Evolutionary conservation across 1,140 invertebrate genomes (phyloP).

Genomic region (Periplaneta americana): DNA sequence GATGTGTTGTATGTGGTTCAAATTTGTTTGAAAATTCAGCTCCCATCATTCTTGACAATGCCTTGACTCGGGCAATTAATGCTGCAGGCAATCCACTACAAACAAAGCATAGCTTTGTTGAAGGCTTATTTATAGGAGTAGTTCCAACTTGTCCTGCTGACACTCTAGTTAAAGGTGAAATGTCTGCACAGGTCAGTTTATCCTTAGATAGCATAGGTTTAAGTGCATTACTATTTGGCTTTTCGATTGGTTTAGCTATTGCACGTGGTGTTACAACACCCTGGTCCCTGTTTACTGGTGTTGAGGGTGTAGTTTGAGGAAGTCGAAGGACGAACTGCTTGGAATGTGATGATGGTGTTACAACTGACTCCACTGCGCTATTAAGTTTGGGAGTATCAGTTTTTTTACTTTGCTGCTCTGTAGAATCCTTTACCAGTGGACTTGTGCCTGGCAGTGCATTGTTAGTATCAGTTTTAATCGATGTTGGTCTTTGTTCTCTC

Average conservation of each 20-base stretch:
- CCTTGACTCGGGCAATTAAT: background rate
- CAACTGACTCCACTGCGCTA: background rate
- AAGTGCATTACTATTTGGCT: too few species aligned
- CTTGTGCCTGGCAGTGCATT: background rate
- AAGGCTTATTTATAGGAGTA: too few species aligned
- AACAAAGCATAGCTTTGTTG: background rate
- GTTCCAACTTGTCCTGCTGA: too few species aligned
- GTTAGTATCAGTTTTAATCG: background rate
- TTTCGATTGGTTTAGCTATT: background rate
- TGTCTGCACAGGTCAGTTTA: too few species aligned
- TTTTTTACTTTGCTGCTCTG: background rate
- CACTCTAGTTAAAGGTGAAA: too few species aligned
- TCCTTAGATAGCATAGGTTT: too few species aligned
- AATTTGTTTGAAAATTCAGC: background rate
- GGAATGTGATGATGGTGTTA: background rate
- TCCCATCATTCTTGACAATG: background rate
- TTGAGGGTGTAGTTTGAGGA: background rate
- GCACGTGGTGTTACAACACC: background rate
- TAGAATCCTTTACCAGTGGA: background rate
- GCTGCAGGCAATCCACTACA: background rate
- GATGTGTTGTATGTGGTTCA: background rate
- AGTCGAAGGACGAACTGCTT: background rate
- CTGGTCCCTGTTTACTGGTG: background rate
- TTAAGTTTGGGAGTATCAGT: background rate
- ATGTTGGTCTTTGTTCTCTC: background rate